phyloP scores from a whole-genome alignment of 2,888 invertebrate species.

The Smittia sp. region DNA sequence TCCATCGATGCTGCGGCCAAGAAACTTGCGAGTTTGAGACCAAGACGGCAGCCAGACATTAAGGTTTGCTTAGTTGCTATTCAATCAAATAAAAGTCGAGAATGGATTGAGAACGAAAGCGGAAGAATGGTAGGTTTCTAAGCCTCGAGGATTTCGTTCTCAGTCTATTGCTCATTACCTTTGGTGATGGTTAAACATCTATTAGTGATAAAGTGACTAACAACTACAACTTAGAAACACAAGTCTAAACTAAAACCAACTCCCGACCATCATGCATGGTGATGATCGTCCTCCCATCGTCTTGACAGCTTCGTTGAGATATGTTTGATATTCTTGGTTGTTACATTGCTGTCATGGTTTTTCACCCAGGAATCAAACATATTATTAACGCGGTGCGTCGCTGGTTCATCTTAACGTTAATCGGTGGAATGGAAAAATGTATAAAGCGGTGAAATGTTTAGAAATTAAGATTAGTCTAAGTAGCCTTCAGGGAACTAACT shows the following conservation, averaged over 20 bases:
- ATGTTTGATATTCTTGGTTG: slow-evolving; percentile 99
- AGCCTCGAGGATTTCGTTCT: too few species aligned
- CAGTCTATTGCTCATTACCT: not conserved
- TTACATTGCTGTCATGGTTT: slow-evolving; percentile 56
- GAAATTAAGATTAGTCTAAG: not conserved
- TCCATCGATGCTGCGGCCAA: slow-evolving; percentile 98
- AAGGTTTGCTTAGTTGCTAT: slow-evolving; percentile 55
- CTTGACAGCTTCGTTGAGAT: slow-evolving; percentile 73
- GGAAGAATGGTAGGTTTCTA: too few species aligned
- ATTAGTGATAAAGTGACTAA: slow-evolving; percentile 8
- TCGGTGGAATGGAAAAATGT: slow-evolving; percentile 27
- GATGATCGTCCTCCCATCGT: not conserved
- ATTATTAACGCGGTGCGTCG: slow-evolving; percentile 76
- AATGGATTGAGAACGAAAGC: not conserved
- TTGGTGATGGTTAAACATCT: not conserved
- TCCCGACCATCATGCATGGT: not conserved
- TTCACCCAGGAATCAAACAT: slow-evolving; percentile 99
- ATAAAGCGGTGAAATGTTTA: slow-evolving; percentile 11
- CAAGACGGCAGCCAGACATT: slow-evolving; percentile 67
- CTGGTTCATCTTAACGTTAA: slow-evolving; percentile 17
- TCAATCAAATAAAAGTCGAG: not conserved
- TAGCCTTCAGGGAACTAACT: not conserved
- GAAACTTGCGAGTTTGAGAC: slow-evolving; percentile 86
- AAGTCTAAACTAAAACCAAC: not conserved
- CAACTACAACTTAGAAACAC: not conserved